These are phyloP conservation scores for Morelia viridis DNA, from an alignment of 2,797 vertebrate genomes.

Conservation along the genomic window DNA sequence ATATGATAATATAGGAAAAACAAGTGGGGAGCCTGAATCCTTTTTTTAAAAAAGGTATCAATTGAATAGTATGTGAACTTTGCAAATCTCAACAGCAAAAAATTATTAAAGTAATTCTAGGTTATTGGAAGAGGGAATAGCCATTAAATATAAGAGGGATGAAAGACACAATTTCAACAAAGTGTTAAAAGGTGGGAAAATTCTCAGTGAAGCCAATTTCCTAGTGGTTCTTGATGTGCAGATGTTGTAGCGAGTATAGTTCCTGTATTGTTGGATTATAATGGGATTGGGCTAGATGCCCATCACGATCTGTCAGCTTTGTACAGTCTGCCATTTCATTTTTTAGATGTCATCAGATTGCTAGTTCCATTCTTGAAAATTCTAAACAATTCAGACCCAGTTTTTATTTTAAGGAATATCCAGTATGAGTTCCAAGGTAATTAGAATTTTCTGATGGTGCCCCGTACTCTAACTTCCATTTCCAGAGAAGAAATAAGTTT, in stretches of 20 bases:
- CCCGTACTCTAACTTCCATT: not conserved
- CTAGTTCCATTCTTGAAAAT: not conserved
- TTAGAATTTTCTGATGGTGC: not conserved
- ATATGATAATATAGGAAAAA: not conserved
- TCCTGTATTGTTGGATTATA: not conserved
- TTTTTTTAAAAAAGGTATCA: constrained; percentile 8
- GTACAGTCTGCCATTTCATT: not conserved
- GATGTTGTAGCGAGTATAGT: not conserved
- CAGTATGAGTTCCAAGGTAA: not conserved
- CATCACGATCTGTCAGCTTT: not conserved
- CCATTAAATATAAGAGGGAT: not conserved
- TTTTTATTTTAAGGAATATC: not conserved
- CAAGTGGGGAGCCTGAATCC: not conserved
- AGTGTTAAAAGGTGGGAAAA: not conserved
- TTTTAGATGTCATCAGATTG: not conserved
- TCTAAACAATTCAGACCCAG: not conserved
- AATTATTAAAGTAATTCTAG: not conserved
- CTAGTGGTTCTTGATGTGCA: not conserved
- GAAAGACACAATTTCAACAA: not conserved
- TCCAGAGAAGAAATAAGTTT: not conserved
- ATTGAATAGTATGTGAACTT: not conserved
- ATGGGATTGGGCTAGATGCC: not conserved
- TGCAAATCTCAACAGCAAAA: not conserved
- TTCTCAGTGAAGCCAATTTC: not conserved
- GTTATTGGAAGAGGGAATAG: not conserved